These are phyloP conservation scores for Anodontia alba DNA, from an alignment of 2,888 invertebrate species.

Conservation along the genomic window DNA sequence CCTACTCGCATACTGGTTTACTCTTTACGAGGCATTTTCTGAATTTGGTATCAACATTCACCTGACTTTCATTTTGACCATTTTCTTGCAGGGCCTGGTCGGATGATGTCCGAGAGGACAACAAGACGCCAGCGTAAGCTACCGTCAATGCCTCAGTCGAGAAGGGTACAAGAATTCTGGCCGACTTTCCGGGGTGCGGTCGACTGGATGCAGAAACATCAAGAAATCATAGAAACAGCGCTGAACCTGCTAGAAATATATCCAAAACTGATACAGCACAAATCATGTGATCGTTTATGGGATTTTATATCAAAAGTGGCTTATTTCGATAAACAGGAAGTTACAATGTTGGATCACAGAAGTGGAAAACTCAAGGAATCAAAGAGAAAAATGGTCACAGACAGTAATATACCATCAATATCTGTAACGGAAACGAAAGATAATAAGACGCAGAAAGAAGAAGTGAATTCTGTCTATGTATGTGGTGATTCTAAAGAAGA, in stretches of 20 bases:
- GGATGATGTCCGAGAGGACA: neutral
- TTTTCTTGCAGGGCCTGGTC: neutral
- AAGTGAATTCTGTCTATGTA: neutral
- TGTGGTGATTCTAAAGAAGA: constrained; percentile 15
- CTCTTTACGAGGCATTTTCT: no score
- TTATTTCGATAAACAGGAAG: neutral
- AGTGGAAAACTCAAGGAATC: neutral
- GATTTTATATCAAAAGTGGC: constrained; percentile 25
- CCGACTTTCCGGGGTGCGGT: constrained; percentile 50
- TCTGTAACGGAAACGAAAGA: neutral
- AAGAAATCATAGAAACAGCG: constrained; percentile 44
- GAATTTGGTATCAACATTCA: no score
- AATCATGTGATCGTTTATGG: constrained; percentile 30
- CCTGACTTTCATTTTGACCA: neutral
- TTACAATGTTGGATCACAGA: neutral
- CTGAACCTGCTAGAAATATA: constrained; percentile 48
- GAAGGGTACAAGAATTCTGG: constrained; percentile 32
- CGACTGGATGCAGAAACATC: constrained; percentile 50
- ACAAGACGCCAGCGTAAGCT: constrained; percentile 30
- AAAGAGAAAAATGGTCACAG: neutral
- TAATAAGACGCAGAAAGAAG: neutral
- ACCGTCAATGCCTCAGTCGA: constrained; percentile 26
- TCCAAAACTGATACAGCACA: constrained; percentile 50
- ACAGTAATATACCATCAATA: constrained; percentile 11
- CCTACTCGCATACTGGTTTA: no score